Evolutionary conservation across 2,888 invertebrate species (phyloP).

Genomic region (Itoplectis maculator): DNA sequence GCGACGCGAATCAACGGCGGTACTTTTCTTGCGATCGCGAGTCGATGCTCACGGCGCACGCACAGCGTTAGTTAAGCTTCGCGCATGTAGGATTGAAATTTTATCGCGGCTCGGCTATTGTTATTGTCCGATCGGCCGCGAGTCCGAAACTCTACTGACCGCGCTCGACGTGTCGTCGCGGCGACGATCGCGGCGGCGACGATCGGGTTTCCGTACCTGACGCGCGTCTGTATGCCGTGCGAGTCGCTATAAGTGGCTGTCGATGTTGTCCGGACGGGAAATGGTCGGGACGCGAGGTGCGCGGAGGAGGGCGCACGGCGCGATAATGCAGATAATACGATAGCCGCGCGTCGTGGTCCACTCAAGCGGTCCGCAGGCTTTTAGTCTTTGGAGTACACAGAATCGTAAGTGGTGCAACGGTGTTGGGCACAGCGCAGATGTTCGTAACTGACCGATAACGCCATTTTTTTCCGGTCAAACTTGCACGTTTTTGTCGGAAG

Average conservation of each 20-base stretch:
- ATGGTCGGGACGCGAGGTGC: neutral
- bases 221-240: too few relatives aligned
- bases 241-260: neutral
- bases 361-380: neutral
- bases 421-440: neutral
- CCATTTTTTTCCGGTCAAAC: too few relatives aligned
- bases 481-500: too few relatives aligned
- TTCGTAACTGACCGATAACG: neutral
- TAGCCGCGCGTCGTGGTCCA: neutral
- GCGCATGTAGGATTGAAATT: neutral
- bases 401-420: neutral
- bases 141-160: slow-evolving; percentile 49
- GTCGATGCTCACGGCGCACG: too few relatives aligned
- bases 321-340: slow-evolving; percentile 8
- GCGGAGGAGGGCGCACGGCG: neutral
- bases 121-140: slow-evolving; percentile 32
- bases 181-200: neutral
- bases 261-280: neutral
- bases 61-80: too few relatives aligned
- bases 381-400: neutral
- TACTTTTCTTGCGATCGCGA: neutral
- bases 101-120: neutral
- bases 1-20: neutral
- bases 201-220: slow-evolving; percentile 34
- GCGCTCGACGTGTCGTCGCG: slow-evolving; percentile 13